Percentiles rank a stretch among this genome's conserved stretches.
Evolutionary conservation across 1,140 invertebrate genomes (phyloP).

Genomic region (Piezodorus guildinii): DNA sequence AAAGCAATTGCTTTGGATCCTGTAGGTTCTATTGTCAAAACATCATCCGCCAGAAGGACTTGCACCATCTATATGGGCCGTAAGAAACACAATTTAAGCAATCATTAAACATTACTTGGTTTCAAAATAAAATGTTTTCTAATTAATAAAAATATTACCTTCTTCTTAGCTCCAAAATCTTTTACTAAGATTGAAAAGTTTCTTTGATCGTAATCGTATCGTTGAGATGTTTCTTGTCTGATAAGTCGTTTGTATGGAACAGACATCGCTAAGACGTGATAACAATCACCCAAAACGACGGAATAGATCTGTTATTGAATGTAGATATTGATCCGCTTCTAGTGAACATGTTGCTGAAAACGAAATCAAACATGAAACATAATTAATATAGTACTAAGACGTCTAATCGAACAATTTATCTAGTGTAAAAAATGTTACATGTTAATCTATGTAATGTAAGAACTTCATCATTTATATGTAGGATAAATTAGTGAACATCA

Average conservation of each 20-base stretch:
- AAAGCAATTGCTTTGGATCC: slow-evolving; percentile 28
- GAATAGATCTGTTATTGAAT: slow-evolving; percentile 48
- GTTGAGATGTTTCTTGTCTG: slow-evolving; percentile 22
- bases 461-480: too few relatives aligned
- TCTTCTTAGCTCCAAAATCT: slow-evolving; percentile 31
- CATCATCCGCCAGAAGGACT: slow-evolving; percentile 31
- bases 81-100: not conserved
- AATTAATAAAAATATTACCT: slow-evolving; percentile 21
- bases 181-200: slow-evolving; percentile 34
- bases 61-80: not conserved
- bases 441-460: too few relatives aligned
- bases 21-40: slow-evolving; percentile 26
- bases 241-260: slow-evolving; percentile 34
- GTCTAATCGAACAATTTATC: too few relatives aligned
- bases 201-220: slow-evolving; percentile 25
- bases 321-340: slow-evolving; percentile 43
- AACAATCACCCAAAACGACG: slow-evolving; percentile 40
- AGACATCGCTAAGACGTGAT: slow-evolving; percentile 48
- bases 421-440: not conserved
- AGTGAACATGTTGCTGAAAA: slow-evolving; percentile 45
- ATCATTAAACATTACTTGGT: not conserved
- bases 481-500: too few relatives aligned
- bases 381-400: too few relatives aligned
- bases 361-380: not conserved
- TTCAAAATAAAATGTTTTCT: not conserved